Evolutionary conservation across 2,113 vertebrate genomes (phyloP).

Genomic region (Sarotherodon lohbergeri): DNA sequence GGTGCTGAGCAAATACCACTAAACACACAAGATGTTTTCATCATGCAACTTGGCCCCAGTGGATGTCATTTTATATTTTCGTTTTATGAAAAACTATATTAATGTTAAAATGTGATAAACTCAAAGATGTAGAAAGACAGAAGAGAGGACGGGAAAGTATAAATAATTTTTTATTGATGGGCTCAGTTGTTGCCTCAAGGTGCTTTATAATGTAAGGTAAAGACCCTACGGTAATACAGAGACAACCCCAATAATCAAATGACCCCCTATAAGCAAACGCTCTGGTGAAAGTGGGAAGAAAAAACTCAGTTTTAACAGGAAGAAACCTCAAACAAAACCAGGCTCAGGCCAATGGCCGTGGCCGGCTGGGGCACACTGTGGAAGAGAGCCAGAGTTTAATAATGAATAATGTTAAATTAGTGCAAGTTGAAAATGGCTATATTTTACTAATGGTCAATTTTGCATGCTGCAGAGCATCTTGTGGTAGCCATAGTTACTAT

Average conservation of each 20-base stretch:
- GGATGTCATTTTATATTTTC: background rate
- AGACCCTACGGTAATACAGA: background rate
- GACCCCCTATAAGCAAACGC: background rate
- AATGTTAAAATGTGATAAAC: background rate
- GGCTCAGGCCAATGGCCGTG: background rate
- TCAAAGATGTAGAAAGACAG: fast-evolving
- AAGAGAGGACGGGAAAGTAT: background rate
- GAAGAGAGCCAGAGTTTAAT: background rate
- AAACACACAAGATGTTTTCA: background rate
- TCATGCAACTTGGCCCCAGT: background rate
- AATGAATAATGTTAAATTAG: background rate
- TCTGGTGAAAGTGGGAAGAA: too few relatives aligned
- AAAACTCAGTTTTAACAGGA: too few relatives aligned
- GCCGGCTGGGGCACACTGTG: background rate
- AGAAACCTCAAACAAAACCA: background rate
- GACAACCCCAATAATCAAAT: background rate
- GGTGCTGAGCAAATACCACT: background rate
- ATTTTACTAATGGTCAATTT: background rate
- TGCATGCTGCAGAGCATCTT: background rate
- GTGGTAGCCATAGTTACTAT: background rate
- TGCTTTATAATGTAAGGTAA: background rate
- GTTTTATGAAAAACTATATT: background rate
- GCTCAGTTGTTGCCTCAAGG: background rate
- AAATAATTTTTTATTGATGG: background rate
- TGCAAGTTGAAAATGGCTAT: background rate